phyloP scores from a whole-genome alignment of 1,140 invertebrate genomes.

The Trichomalopsis sarcophagae region DNA sequence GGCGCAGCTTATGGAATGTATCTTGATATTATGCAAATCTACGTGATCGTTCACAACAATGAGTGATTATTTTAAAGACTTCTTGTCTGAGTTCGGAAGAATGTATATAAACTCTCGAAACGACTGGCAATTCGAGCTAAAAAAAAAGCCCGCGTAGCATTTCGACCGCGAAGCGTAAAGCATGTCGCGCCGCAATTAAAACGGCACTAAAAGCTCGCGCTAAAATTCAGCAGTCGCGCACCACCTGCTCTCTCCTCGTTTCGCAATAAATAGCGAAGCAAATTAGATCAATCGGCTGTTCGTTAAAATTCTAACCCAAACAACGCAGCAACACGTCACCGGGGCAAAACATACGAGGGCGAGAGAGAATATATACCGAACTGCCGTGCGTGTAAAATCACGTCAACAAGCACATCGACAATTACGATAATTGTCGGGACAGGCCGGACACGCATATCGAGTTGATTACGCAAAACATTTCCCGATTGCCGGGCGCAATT shows the following conservation, averaged over 20 bases:
- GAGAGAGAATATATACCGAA: no score
- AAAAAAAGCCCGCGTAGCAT: not conserved
- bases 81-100: no score
- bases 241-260: not conserved
- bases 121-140: no score
- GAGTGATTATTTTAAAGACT: no score
- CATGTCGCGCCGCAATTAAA: not conserved
- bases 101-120: no score
- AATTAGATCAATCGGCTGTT: not conserved
- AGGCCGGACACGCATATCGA: not conserved
- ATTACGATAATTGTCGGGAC: slow-evolving; percentile 26
- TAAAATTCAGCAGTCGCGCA: not conserved
- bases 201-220: not conserved
- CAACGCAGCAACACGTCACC: not conserved
- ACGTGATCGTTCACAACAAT: no score
- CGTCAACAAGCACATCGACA: not conserved
- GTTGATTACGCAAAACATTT: not conserved
- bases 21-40: no score
- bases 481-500: not conserved
- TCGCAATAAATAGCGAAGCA: not conserved
- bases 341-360: not conserved
- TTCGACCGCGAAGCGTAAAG: not conserved
- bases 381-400: not conserved
- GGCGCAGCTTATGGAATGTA: no score
- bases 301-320: not conserved